Base-by-base conservation (phyloP, 2,888 invertebrate genomes). In the Brachyopa scutellaris region DNA sequence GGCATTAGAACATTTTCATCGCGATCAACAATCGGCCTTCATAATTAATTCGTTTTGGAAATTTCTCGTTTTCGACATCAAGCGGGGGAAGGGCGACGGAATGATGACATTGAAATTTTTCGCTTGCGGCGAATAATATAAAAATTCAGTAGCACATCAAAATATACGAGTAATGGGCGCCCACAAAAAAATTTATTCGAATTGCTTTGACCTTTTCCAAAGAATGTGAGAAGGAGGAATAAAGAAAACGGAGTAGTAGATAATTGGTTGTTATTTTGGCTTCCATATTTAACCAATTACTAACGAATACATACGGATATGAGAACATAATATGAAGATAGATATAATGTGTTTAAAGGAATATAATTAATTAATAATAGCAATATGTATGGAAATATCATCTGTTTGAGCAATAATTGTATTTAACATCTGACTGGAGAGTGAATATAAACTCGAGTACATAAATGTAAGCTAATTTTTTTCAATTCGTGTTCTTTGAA, bases 161-260 rank as follows among this genome's bases (percentile, higher is more conserved):
- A 67, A 61, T 53, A 59, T 42, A 17, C 21, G n/a, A n/a, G n/a
- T n/a, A n/a, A n/a, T n/a, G n/a, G 59, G 61, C 76, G 53, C 76
- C 76, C 76, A 76, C 76, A 42, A 45, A n/a, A n/a, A 29, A 53
- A 67, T 38, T 61, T 53, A n/a, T 40, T 33, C 51, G 57, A 66
- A 67, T 49, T 74, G 66, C n/a, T 74, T 67, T 59, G 69, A 69
- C 76, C 76, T 76, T 61, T 76, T 69, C 61, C 36, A 36, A 45
- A 69, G 36, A 59, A 36, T 36, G 33, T 36, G 51, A 53, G 57
- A 29, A 61, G 36, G 57, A 29, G 53, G 36, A 15, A 17, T 23
- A 53, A 8, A 40, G 8, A 31, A 47, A 57, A 47, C 40, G 13
- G 13, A 40, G 61, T 31, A 36, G 23, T 64, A 49, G n/a, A n/a